phyloP scores from a whole-genome alignment of 2,888 invertebrate species.

The Drosophila planitibia region DNA sequence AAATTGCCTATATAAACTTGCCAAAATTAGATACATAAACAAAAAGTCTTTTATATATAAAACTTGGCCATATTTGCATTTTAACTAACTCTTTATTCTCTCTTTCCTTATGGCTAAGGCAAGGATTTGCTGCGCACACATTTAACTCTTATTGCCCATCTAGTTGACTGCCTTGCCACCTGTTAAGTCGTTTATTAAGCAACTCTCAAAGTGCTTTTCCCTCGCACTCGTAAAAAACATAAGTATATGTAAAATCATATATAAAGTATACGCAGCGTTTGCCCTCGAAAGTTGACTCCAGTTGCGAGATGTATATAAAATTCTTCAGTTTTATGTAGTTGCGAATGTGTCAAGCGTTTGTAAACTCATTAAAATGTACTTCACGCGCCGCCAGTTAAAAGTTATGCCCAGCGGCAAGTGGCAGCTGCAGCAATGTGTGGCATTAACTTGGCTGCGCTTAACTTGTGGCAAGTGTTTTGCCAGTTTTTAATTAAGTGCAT shows the following conservation, averaged over 20 bases:
- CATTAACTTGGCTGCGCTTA: constrained; percentile 24
- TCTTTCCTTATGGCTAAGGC: not conserved
- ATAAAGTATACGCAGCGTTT: constrained; percentile 66
- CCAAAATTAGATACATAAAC: not conserved
- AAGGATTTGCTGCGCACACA: not conserved
- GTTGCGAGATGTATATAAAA: constrained; percentile 23
- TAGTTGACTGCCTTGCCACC: constrained; percentile 21
- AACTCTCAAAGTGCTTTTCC: constrained; percentile 39
- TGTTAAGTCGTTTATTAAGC: constrained; percentile 59
- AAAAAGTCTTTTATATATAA: not conserved
- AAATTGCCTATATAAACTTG: not conserved
- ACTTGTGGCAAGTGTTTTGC: constrained; percentile 23
- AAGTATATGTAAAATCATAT: constrained; percentile 37
- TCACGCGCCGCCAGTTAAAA: constrained; percentile 52
- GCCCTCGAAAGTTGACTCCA: constrained; percentile 1
- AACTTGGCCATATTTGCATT: not conserved
- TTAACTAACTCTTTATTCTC: no score
- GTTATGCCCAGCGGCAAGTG: constrained; percentile 52
- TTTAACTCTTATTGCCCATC: not conserved
- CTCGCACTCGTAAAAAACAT: constrained; percentile 22
- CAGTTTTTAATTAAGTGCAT: constrained; percentile 63
- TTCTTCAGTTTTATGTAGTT: constrained; percentile 50
- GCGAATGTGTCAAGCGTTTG: constrained; percentile 80
- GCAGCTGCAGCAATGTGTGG: constrained; percentile 31
- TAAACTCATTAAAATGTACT: constrained; percentile 76